phyloP scores from a whole-genome alignment of 2,888 invertebrate genomes.

The Epicampocera succincta region DNA sequence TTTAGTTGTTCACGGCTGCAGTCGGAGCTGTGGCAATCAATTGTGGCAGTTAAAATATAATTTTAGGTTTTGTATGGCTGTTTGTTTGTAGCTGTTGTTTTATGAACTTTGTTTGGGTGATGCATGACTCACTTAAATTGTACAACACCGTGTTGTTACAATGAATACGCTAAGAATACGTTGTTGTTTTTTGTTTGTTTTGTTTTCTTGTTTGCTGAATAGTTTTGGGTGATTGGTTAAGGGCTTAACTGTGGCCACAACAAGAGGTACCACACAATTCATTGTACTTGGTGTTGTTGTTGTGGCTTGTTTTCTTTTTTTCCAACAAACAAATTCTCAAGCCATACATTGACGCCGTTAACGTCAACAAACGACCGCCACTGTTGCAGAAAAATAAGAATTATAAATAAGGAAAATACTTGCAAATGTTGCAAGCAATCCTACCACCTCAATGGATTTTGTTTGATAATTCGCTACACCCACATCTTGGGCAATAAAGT shows the following conservation, averaged over 20 bases:
- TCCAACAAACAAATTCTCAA: conserved; percentile 57
- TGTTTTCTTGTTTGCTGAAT: conserved; percentile 1
- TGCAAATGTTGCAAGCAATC: conserved; percentile 1
- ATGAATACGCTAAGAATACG: conserved; percentile 22
- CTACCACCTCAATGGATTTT: conserved; percentile 25
- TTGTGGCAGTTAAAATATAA: conserved; percentile 52
- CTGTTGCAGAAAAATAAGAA: conserved; percentile 54
- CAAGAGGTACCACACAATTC: conserved; percentile 34
- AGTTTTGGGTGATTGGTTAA: conserved; percentile 62
- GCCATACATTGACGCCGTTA: conserved; percentile 68
- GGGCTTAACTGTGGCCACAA: conserved; percentile 48
- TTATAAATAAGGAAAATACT: conserved; percentile 10
- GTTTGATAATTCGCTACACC: background rate
- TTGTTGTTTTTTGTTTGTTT: too few species aligned
- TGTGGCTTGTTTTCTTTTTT: conserved; percentile 32
- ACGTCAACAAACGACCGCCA: conserved; percentile 68
- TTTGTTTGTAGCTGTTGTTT: conserved; percentile 32
- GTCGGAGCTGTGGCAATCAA: conserved; percentile 39
- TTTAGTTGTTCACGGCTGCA: conserved; percentile 39
- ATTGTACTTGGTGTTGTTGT: conserved; percentile 31
- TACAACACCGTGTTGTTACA: conserved; percentile 59
- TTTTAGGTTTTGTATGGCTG: conserved; percentile 52
- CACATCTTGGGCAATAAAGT: background rate
- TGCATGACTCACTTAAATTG: conserved; percentile 69
- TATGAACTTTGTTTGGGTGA: conserved; percentile 62